Percentiles rank a stretch among this genome's conserved stretches.
phyloP scores from a whole-genome alignment of 2,888 invertebrate genomes.

The Orchestes rusci region DNA sequence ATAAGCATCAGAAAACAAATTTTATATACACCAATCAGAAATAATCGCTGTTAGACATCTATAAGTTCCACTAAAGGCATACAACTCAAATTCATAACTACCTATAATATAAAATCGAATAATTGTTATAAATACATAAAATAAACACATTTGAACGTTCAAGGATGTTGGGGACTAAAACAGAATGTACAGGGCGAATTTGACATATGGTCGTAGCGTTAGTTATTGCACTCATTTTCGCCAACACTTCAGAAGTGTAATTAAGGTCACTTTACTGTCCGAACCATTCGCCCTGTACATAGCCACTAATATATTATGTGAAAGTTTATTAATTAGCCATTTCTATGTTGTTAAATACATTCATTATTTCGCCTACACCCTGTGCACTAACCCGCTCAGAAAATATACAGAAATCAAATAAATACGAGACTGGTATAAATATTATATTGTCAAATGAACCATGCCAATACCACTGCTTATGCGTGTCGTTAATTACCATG shows the following conservation, averaged over 20 bases:
- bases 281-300: conserved; percentile 14
- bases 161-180: conserved; percentile 7
- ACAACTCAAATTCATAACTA: conserved; percentile 14
- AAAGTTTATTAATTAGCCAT: conserved; percentile 17
- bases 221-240: background rate
- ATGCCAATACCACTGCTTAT: conserved; percentile 23
- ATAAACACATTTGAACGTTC: conserved; percentile 14
- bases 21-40: too few species aligned
- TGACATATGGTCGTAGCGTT: background rate
- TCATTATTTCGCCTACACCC: conserved; percentile 21
- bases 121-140: conserved; percentile 20
- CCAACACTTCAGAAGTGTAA: background rate
- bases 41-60: too few species aligned
- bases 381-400: conserved; percentile 16
- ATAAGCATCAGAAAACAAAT: background rate
- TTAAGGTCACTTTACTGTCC: conserved; percentile 7
- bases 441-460: conserved; percentile 21
- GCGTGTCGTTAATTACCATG: too few species aligned
- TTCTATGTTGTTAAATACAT: conserved; percentile 14
- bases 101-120: conserved; percentile 17
- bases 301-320: conserved; percentile 8
- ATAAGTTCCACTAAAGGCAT: too few species aligned
- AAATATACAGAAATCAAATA: conserved; percentile 10
- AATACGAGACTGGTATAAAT: conserved; percentile 10
- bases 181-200: conserved; percentile 20